These are phyloP conservation scores for Dinoponera quadriceps DNA, from an alignment of 1,140 invertebrate genomes.

Conservation along the genomic window DNA sequence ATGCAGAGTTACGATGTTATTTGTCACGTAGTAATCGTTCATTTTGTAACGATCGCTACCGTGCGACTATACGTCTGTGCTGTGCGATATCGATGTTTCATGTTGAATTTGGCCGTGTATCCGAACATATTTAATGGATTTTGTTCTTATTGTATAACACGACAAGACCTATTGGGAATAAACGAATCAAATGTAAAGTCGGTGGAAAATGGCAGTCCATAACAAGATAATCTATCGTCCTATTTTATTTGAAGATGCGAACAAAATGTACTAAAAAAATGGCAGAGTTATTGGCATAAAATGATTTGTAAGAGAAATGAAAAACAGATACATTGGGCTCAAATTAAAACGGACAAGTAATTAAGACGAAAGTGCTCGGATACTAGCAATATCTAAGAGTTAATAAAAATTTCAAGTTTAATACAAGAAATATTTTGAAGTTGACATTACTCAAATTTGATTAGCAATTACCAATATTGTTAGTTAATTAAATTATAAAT, in stretches of 20 bases:
- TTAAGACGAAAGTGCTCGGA: slow-evolving; percentile 1
- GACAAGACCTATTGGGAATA: not conserved
- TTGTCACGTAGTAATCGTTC: not conserved
- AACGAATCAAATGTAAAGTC: slow-evolving; percentile 8
- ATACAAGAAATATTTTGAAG: too few relatives aligned
- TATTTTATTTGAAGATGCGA: not conserved
- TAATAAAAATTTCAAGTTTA: slow-evolving; percentile 21
- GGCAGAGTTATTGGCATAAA: not conserved
- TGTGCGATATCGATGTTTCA: not conserved
- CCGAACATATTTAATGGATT: not conserved
- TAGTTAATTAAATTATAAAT: too few relatives aligned
- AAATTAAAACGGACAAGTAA: not conserved
- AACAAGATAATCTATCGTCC: not conserved
- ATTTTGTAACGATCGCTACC: slow-evolving; percentile 17
- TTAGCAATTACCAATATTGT: too few relatives aligned
- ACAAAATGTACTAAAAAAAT: not conserved
- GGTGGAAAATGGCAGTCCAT: not conserved
- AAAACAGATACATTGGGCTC: not conserved
- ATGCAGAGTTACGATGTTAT: not conserved
- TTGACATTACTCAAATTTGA: too few relatives aligned
- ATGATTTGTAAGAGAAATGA: not conserved
- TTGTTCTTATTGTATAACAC: not conserved
- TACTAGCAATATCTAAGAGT: not conserved
- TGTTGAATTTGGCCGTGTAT: not conserved
- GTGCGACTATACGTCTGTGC: not conserved